Percentiles rank a stretch among this genome's conserved stretches.
Conservation (phyloP, 2,113 vertebrate species). For the Geococcyx californianus region DNA sequence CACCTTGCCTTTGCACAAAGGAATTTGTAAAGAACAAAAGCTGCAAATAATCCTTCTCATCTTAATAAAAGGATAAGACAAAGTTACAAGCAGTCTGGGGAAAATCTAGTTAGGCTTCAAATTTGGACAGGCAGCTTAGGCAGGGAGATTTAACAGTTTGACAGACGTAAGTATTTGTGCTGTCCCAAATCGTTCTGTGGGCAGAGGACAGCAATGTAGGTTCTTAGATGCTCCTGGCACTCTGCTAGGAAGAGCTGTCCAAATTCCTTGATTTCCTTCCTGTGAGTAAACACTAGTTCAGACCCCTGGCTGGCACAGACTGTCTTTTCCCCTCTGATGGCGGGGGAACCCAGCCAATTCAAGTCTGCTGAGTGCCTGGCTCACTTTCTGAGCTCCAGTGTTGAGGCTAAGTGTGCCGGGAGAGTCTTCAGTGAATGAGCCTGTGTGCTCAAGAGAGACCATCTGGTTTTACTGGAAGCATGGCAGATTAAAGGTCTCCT, state of each 20-base stretch:
- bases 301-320: background rate
- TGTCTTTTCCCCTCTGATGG: background rate
- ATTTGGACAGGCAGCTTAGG: conserved; percentile 22
- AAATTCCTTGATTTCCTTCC: conserved; percentile 45
- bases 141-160: conserved; percentile 7
- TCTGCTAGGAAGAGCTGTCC: background rate
- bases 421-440: conserved; percentile 2
- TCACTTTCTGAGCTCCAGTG: background rate
- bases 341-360: background rate
- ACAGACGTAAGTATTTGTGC: background rate
- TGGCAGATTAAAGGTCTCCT: conserved; percentile 48
- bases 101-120: conserved; percentile 27
- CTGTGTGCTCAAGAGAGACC: conserved; percentile 20
- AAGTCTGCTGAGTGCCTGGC: background rate
- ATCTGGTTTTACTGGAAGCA: conserved; percentile 37
- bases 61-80: conserved; percentile 43
- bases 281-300: background rate
- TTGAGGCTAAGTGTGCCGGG: background rate
- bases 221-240: background rate
- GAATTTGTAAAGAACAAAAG: conserved; percentile 52
- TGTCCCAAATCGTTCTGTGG: background rate
- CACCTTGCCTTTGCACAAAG: background rate
- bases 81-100: conserved; percentile 35
- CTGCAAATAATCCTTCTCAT: conserved; percentile 55
- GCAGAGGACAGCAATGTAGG: background rate